Conservation (phyloP, 2,888 invertebrate species). For the Cacoxenus indagator region DNA sequence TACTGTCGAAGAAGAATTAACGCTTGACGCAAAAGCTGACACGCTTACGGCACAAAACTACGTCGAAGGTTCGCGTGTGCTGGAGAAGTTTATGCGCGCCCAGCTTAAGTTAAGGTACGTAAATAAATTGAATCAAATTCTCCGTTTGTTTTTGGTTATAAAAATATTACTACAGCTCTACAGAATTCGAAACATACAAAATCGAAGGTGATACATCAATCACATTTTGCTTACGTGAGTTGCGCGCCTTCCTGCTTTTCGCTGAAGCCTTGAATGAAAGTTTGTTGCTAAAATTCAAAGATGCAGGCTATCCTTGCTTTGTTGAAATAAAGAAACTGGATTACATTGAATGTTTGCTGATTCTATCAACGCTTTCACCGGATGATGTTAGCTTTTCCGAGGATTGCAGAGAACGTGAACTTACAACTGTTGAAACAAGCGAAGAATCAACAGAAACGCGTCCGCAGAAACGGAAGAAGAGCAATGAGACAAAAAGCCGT, state of each 20-base stretch:
- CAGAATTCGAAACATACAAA: conserved; percentile 63
- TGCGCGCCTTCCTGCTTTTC: conserved; percentile 83
- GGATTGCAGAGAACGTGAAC: conserved; percentile 49
- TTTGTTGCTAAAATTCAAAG: conserved; percentile 81
- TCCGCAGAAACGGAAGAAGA: conserved; percentile 47
- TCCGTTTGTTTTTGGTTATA: not conserved
- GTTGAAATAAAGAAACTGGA: conserved; percentile 80
- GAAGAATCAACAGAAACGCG: not conserved
- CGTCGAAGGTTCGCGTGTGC: conserved; percentile 76
- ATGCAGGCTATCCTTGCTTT: conserved; percentile 83
- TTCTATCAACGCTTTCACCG: conserved; percentile 77
- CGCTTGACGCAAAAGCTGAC: conserved; percentile 78
- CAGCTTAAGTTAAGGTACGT: conserved; percentile 78
- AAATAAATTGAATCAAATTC: not conserved
- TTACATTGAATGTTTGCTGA: conserved; percentile 84
- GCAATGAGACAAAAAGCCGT: conserved; percentile 24
- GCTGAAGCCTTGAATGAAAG: conserved; percentile 82
- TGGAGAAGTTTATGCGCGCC: conserved; percentile 81
- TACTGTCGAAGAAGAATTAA: conserved; percentile 84
- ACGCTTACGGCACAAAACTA: conserved; percentile 83
- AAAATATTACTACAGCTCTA: conserved; percentile 41
- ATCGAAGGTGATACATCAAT: conserved; percentile 76
- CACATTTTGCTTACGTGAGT: conserved; percentile 89
- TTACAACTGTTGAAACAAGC: conserved; percentile 31
- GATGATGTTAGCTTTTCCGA: conserved; percentile 67